Conservation (phyloP, 2,888 invertebrate genomes). For the Brenthis ino region DNA sequence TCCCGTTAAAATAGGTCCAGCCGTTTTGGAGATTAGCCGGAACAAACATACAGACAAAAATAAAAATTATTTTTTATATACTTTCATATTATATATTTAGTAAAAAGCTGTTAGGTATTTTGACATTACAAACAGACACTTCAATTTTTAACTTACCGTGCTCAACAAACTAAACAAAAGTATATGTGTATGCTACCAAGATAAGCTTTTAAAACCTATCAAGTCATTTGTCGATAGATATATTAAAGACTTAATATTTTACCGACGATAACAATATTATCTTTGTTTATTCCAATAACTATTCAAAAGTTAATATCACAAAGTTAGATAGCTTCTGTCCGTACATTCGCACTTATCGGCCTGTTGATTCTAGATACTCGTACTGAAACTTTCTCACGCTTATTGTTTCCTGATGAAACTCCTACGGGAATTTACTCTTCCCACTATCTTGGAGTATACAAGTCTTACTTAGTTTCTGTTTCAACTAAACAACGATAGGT, state of each 20-base stretch:
- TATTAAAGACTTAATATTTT: neutral
- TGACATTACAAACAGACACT: no score
- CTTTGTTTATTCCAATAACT: slow-evolving; percentile 11
- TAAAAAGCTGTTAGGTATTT: no score
- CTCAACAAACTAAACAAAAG: no score
- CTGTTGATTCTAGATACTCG: slow-evolving; percentile 59
- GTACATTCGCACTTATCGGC: slow-evolving; percentile 24
- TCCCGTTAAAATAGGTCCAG: no score
- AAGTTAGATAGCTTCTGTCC: slow-evolving; percentile 15
- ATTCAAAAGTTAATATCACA: slow-evolving; percentile 14
- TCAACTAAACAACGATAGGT: neutral
- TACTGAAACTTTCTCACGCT: slow-evolving; percentile 51
- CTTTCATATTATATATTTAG: no score
- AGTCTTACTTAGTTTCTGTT: slow-evolving; percentile 5
- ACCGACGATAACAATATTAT: slow-evolving; percentile 7
- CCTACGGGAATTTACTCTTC: slow-evolving; percentile 37
- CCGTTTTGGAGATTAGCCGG: no score
- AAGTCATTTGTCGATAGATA: no score
- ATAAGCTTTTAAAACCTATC: no score
- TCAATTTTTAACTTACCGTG: no score
- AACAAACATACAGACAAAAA: no score
- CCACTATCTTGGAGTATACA: neutral
- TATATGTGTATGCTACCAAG: no score
- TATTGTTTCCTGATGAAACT: slow-evolving; percentile 55
- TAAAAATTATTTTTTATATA: no score